A percentile compares a stretch with the other conserved stretches of the same genome.
phyloP scores from a whole-genome alignment of 2,797 vertebrate species.

The Ctenopoma kingsleyae region DNA sequence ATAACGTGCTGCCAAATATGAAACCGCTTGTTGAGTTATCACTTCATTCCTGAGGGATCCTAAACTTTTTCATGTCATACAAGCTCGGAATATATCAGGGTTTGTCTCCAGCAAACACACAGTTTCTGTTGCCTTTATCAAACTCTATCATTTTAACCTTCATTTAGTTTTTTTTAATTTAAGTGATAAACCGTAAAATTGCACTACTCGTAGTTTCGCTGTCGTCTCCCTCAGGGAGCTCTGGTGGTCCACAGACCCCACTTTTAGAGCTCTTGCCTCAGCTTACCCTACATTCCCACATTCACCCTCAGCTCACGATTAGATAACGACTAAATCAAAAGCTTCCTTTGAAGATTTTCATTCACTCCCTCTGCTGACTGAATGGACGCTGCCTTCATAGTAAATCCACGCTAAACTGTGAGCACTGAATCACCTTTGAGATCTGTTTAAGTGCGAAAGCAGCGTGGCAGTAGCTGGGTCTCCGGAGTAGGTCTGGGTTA shows the following conservation, averaged over 20 bases:
- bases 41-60: slow-evolving; percentile 10
- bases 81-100: background rate
- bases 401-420: slow-evolving; percentile 13
- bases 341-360: slow-evolving; percentile 25
- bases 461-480: slow-evolving; percentile 90
- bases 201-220: slow-evolving; percentile 12
- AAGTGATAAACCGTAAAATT: background rate
- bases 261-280: slow-evolving; percentile 33
- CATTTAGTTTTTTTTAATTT: background rate
- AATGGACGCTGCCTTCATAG: slow-evolving; percentile 56
- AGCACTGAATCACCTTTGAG: slow-evolving; percentile 85
- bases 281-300: slow-evolving; percentile 41
- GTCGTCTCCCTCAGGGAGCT: slow-evolving; percentile 31
- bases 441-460: slow-evolving; percentile 90
- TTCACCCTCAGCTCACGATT: slow-evolving; percentile 41
- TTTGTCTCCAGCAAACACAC: background rate
- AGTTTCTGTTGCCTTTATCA: background rate
- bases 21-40: slow-evolving; percentile 10
- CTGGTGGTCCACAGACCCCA: slow-evolving; percentile 50
- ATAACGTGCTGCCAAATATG: slow-evolving; percentile 30
- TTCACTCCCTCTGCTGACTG: slow-evolving; percentile 48
- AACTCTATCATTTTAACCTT: background rate
- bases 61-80: slow-evolving; percentile 8
- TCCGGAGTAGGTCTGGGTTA: slow-evolving; percentile 84
- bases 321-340: slow-evolving; percentile 23